Conservation (phyloP, 2,888 invertebrate genomes). For the Ichneumoninae sp. region DNA sequence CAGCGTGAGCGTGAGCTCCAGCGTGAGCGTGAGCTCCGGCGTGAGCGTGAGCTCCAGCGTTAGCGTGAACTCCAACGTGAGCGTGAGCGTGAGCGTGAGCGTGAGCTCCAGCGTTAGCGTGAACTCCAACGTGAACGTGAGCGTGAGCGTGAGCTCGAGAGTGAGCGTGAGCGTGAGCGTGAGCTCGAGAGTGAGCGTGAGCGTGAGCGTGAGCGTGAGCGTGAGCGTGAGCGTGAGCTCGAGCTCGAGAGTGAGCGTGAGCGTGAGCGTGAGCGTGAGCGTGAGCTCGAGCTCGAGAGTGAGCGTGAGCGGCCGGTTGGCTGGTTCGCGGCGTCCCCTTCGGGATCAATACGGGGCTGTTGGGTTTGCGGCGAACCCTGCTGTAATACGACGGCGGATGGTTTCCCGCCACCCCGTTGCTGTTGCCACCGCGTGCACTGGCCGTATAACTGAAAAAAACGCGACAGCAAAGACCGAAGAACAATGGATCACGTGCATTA, state of each 20-base stretch:
- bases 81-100: slow-evolving; percentile 76
- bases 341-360: slow-evolving; percentile 81
- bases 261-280: too few relatives aligned
- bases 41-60: too few relatives aligned
- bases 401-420: slow-evolving; percentile 64
- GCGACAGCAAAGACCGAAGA: slow-evolving; percentile 39
- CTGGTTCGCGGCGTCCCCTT: slow-evolving; percentile 72
- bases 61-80: too few relatives aligned
- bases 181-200: slow-evolving; percentile 74
- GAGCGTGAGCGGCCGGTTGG: slow-evolving; percentile 39
- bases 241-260: slow-evolving; percentile 62
- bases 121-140: slow-evolving; percentile 71
- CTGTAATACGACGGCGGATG: slow-evolving; percentile 78
- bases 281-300: slow-evolving; percentile 75
- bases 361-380: slow-evolving; percentile 70
- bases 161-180: too few relatives aligned
- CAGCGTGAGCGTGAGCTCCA: too few relatives aligned
- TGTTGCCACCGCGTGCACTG: slow-evolving; percentile 73
- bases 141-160: slow-evolving; percentile 67
- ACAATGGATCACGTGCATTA: slow-evolving; percentile 61
- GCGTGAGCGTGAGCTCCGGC: too few relatives aligned
- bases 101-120: slow-evolving; percentile 65
- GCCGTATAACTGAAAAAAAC: slow-evolving; percentile 67
- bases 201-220: slow-evolving; percentile 67
- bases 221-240: slow-evolving; percentile 62